Evolutionary conservation across 2,888 invertebrate species (phyloP).

Genomic region (Tanytarsus gracilentus): DNA sequence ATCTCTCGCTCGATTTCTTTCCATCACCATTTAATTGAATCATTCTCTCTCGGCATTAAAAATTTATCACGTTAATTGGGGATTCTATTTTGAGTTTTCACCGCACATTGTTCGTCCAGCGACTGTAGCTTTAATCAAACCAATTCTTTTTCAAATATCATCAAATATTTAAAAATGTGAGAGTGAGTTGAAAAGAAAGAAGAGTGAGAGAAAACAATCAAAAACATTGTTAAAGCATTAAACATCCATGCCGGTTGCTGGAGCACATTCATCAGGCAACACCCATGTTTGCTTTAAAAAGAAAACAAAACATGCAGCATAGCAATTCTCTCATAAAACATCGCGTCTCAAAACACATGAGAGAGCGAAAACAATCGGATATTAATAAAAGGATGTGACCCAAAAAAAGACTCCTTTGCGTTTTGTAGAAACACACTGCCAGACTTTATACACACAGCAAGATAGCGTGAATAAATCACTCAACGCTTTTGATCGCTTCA

Average conservation of each 20-base stretch:
- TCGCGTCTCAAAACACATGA: not conserved
- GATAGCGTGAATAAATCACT: constrained; percentile 7
- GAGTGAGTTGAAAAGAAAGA: not conserved
- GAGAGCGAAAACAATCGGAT: not conserved
- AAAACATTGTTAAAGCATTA: not conserved
- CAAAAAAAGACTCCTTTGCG: not conserved
- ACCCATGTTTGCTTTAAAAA: not conserved
- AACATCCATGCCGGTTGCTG: not conserved
- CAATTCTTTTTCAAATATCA: no score
- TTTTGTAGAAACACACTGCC: no score
- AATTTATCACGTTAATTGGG: no score
- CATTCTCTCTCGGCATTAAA: no score
- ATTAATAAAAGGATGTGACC: not conserved
- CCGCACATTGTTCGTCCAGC: no score
- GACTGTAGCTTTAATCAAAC: no score
- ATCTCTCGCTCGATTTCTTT: no score
- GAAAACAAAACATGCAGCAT: not conserved
- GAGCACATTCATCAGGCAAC: not conserved
- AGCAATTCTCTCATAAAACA: not conserved
- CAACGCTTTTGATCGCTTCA: constrained; percentile 9
- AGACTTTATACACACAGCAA: not conserved
- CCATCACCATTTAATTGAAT: no score
- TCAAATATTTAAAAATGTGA: not conserved
- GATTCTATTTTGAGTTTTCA: no score
- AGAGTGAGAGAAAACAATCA: not conserved